phyloP scores from a whole-genome alignment of 2,888 invertebrate genomes.

The Omphaloscelis lunosa region DNA sequence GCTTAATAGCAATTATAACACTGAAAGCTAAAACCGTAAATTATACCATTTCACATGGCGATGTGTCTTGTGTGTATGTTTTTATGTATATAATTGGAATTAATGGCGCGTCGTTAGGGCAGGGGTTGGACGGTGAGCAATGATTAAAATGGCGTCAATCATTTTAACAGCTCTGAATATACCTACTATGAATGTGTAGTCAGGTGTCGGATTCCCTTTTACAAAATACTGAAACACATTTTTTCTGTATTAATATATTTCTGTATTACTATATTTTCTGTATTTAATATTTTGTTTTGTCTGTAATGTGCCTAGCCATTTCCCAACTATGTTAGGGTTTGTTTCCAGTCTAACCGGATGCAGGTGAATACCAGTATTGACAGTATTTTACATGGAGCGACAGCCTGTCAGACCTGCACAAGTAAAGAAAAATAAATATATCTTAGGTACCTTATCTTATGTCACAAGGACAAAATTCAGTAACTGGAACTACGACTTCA shows the following conservation, averaged over 20 bases:
- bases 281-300: neutral
- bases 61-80: constrained; percentile 19
- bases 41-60: constrained; percentile 14
- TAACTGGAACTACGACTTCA: neutral
- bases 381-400: neutral
- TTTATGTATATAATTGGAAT: constrained; percentile 54
- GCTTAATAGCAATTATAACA: neutral
- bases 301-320: neutral
- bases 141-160: constrained; percentile 49
- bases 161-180: constrained; percentile 32
- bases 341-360: too few species aligned
- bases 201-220: neutral
- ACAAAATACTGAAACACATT: neutral
- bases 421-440: neutral
- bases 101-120: constrained; percentile 43
- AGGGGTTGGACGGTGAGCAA: constrained; percentile 36
- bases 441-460: neutral
- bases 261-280: too few species aligned
- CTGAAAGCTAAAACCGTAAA: constrained; percentile 36
- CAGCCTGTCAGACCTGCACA: neutral
- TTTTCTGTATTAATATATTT: too few species aligned
- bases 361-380: neutral
- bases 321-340: neutral
- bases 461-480: neutral
- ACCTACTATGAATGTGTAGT: neutral